Percentiles rank a stretch among this genome's conserved stretches.
Conservation (phyloP, 2,113 vertebrate species). For the Illadopsis cleaveri region DNA sequence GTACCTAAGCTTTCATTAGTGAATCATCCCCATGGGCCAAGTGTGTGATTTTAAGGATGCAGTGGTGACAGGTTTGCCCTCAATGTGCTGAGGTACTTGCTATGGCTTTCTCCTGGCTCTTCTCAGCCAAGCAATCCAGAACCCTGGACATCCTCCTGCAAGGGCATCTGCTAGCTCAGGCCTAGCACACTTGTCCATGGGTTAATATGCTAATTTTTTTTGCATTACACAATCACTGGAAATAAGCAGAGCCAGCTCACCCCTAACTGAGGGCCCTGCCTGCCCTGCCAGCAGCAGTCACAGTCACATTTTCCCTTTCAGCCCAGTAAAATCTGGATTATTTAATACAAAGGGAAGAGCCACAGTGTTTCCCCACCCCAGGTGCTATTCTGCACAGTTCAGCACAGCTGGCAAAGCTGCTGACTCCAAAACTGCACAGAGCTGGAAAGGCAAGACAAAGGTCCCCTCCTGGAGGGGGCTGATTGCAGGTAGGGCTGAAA, state of each 20-base stretch:
- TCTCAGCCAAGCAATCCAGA: neutral
- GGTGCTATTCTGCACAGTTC: neutral
- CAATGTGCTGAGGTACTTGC: neutral
- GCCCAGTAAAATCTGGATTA: neutral
- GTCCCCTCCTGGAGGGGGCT: neutral
- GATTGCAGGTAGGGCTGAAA: neutral
- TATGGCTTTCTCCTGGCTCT: neutral
- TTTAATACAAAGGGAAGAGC: neutral
- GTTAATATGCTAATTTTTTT: neutral
- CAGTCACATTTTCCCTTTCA: neutral
- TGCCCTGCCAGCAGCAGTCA: neutral
- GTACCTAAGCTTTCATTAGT: neutral
- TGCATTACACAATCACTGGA: neutral
- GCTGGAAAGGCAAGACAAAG: neutral
- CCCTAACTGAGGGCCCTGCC: neutral
- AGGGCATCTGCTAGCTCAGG: neutral
- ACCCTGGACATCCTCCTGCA: neutral
- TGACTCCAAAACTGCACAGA: neutral
- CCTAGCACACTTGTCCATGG: neutral
- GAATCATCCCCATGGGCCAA: neutral
- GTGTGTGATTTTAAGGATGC: fast-evolving
- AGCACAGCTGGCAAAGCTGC: neutral
- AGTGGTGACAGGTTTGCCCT: neutral
- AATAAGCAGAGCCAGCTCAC: neutral
- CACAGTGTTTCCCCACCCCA: fast-evolving